These are phyloP conservation scores for Heterohyrax brucei DNA, from an alignment of 2,797 vertebrate species.

Conservation along the genomic window DNA sequence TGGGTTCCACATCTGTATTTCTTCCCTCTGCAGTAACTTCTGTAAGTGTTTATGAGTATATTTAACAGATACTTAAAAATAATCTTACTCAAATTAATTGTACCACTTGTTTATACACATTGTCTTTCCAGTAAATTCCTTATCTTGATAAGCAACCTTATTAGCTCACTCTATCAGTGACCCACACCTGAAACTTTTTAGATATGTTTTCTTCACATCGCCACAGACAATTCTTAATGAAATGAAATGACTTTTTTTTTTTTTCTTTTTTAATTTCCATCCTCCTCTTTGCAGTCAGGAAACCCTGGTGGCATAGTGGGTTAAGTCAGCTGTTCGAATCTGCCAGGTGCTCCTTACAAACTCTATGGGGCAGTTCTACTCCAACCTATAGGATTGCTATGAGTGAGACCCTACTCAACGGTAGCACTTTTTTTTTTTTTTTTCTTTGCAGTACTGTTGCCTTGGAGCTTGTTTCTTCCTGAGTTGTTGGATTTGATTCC, in stretches of 20 bases:
- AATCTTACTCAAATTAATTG: background rate
- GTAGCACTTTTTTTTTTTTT: no score
- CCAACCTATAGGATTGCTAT: no score
- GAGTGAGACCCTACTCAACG: no score
- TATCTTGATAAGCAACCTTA: background rate
- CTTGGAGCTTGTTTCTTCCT: slow-evolving; percentile 15
- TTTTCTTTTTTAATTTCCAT: background rate
- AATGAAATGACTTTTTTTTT: slow-evolving; percentile 57
- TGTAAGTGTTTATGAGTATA: background rate
- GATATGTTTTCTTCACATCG: slow-evolving; percentile 39
- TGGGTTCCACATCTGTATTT: background rate
- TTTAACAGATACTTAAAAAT: slow-evolving; percentile 36
- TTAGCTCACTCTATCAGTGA: background rate
- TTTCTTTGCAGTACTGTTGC: slow-evolving; percentile 1
- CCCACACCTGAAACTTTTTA: background rate
- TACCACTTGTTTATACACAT: background rate
- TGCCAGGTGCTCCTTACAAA: no score
- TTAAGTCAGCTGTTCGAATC: no score
- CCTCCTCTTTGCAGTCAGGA: no score
- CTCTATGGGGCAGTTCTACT: no score
- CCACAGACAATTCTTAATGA: slow-evolving; percentile 52
- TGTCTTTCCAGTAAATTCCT: background rate
- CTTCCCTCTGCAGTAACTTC: background rate
- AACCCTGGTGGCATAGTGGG: no score
- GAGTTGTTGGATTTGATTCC: background rate